A percentile compares a stretch with the other conserved stretches of the same genome.
phyloP scores from a whole-genome alignment of 2,113 vertebrate species.

The Penelope pileata region DNA sequence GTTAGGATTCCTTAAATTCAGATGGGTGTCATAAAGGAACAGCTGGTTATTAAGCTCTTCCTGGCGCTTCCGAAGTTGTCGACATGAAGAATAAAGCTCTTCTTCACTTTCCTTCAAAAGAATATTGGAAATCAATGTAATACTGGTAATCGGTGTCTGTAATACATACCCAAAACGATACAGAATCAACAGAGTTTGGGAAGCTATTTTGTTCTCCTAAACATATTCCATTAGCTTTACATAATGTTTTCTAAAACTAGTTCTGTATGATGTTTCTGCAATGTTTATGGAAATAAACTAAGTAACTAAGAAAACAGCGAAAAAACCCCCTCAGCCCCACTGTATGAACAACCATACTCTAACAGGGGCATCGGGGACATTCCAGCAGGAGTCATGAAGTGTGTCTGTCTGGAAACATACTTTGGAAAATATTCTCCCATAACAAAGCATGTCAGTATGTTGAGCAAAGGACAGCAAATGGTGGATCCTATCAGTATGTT shows the following conservation, averaged over 20 bases:
- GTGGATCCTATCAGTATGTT: not conserved
- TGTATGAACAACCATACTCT: not conserved
- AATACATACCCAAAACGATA: not conserved
- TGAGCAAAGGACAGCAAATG: not conserved
- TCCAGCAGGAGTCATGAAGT: not conserved
- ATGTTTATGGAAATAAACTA: not conserved
- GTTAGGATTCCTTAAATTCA: slow-evolving; percentile 77
- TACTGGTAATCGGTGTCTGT: not conserved
- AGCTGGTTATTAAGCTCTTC: slow-evolving; percentile 83
- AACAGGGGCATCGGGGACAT: not conserved
- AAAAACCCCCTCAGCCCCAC: not conserved
- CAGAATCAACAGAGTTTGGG: not conserved
- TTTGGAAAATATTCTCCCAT: not conserved
- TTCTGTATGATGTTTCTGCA: not conserved
- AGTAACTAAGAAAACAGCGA: not conserved
- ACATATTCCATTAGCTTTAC: not conserved
- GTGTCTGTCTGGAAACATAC: not conserved
- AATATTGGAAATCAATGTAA: not conserved
- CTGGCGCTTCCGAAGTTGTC: slow-evolving; percentile 86
- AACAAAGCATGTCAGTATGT: not conserved
- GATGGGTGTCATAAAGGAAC: slow-evolving; percentile 87
- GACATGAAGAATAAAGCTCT: slow-evolving; percentile 92
- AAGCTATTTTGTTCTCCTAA: not conserved
- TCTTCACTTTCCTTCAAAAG: slow-evolving; percentile 85
- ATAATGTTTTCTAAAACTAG: not conserved